Evolutionary conservation across 1,140 invertebrate genomes (phyloP), one percentile per base, ranked within the genome.

Genomic region (Mercenaria mercenaria): DNA sequence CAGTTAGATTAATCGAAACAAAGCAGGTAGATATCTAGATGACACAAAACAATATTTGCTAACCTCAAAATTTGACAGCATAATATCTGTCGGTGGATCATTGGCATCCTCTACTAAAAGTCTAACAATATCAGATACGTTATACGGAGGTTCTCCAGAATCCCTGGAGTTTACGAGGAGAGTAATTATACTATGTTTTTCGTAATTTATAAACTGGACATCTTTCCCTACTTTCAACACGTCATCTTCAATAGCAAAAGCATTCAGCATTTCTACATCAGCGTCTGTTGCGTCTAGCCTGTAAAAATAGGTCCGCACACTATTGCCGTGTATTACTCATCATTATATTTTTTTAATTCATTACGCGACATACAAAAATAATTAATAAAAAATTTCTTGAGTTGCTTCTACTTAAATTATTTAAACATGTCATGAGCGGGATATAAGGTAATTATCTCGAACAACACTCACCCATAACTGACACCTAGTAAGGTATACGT

Each of bases 71-170:
- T 80, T 39, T 29, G 82, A 81, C 2, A 93, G 76, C 3, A 23
- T 26, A 20, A 94, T 87, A 80, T 88, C 90, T n/a, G 89, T 91
- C 1, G 93, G 93, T 32, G 92, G 89, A 80, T 94, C 93, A 79
- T 94, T 93, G 6, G 76, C 74, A 85, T 94, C 87, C 32, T 86
- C 10, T n/a, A 94, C 37, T 18, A 88, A 32, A 20, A 94, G 88
- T 13, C 72, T 80, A 11, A 94, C 67, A 0, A 91, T 88, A 15
- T 80, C 90, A 23, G 74, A 84, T 1, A 82, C 59, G 4, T 80
- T 81, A 11, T 91, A 82, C 0, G 91, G 82, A 3, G 92, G 91
- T 10, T 29, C 29, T 15, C 93, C 93, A 32, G 91, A 92, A 59
- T 94, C 93, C 39, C 23, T 86, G 0, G 93, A 91, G 34, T 91